These are phyloP conservation scores for Parasteatoda tepidariorum DNA, from an alignment of 1,140 invertebrate species.

Conservation along the genomic window DNA sequence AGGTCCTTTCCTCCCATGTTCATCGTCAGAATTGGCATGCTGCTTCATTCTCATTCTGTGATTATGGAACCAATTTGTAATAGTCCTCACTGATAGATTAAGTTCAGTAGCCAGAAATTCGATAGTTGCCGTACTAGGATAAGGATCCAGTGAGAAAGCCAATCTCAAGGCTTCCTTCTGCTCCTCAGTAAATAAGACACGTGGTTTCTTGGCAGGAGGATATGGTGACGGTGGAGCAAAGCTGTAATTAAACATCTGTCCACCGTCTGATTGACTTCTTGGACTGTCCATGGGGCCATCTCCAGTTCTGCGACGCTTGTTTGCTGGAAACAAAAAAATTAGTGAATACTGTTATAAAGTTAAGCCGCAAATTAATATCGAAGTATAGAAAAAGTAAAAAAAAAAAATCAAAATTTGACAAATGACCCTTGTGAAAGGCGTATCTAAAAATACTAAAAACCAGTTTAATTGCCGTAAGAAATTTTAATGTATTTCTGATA, in stretches of 20 bases:
- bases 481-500: too few species aligned
- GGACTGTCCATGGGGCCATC: constrained; percentile 55
- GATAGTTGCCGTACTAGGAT: constrained; percentile 94
- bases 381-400: too few species aligned
- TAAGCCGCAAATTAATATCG: too few species aligned
- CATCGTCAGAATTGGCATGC: constrained; percentile 65
- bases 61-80: constrained; percentile 99
- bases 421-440: too few species aligned
- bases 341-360: too few species aligned
- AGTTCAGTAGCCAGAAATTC: constrained; percentile 94
- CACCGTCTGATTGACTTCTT: constrained; percentile 39
- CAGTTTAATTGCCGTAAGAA: too few species aligned
- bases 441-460: too few species aligned
- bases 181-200: constrained; percentile 96
- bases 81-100: constrained; percentile 91
- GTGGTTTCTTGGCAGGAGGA: constrained; percentile 82
- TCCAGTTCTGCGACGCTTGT: constrained; percentile 57
- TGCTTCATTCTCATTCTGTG: constrained; percentile 98
- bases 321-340: constrained; percentile 35
- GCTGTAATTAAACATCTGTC: constrained; percentile 36
- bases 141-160: constrained; percentile 95
- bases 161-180: constrained; percentile 95
- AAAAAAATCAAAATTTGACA: too few species aligned
- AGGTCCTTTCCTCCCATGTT: constrained; percentile 10
- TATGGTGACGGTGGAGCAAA: constrained; percentile 59